Conservation (phyloP, 2,888 invertebrate genomes). For the Ormyrus rosae region DNA sequence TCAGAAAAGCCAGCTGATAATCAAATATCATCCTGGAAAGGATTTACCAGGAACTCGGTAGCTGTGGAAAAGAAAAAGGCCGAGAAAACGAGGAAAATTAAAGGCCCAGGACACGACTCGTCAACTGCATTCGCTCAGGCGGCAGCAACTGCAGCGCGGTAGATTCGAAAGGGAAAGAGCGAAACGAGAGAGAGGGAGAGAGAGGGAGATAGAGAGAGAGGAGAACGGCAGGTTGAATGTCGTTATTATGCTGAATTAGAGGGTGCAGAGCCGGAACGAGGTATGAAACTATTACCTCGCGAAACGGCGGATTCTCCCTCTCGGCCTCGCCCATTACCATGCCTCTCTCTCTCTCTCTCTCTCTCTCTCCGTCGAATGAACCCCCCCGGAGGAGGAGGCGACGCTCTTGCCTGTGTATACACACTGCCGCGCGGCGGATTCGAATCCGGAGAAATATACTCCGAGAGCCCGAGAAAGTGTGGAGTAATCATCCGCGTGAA, state of each 20-base stretch:
- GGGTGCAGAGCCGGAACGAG: slow-evolving; percentile 76
- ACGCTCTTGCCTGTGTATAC: not conserved
- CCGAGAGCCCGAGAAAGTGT: too few species aligned
- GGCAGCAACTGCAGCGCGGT: slow-evolving; percentile 40
- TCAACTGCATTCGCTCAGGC: slow-evolving; percentile 50
- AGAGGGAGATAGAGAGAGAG: slow-evolving; percentile 64
- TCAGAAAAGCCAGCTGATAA: not conserved
- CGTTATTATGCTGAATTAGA: slow-evolving; percentile 76
- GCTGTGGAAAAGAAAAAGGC: not conserved
- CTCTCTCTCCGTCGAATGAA: slow-evolving; percentile 14
- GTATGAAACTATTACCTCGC: slow-evolving; percentile 76
- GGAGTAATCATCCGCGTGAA: too few species aligned
- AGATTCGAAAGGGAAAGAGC: slow-evolving; percentile 24
- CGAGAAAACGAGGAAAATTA: not conserved
- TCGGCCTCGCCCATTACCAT: slow-evolving; percentile 4
- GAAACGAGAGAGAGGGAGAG: slow-evolving; percentile 34
- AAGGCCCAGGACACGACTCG: slow-evolving; percentile 25
- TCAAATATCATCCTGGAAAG: too few species aligned
- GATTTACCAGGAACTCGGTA: too few species aligned
- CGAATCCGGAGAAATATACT: slow-evolving; percentile 23
- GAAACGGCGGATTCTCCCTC: slow-evolving; percentile 65
- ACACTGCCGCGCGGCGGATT: slow-evolving; percentile 23
- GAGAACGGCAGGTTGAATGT: slow-evolving; percentile 74
- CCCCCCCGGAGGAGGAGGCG: slow-evolving; percentile 2
- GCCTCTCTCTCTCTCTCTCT: slow-evolving; percentile 10